Evolutionary conservation across 2,113 vertebrate genomes (phyloP), one percentile per base, ranked within the genome.

Genomic region (Erpornis zantholeuca): DNA sequence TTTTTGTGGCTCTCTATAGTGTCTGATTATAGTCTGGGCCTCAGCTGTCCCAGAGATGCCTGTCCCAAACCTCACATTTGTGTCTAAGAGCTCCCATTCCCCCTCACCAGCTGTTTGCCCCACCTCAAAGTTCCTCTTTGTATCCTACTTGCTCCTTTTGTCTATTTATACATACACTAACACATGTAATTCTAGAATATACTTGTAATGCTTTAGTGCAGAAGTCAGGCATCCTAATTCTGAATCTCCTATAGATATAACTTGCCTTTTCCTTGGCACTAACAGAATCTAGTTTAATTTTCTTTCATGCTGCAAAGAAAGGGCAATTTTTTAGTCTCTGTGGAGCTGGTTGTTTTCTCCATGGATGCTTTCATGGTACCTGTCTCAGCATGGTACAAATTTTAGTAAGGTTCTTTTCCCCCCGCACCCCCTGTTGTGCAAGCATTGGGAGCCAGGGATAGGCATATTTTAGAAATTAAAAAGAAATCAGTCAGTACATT

Each of bases 401-500:
- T 94, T 90, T 57, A 89, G 45, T 61, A 54, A 80, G 24, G 45
- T 57, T 92, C 38, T 69, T 85, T 88, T 12, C 36, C 42, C 49
- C 33, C 36, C 5, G 36, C 1, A 0, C 31, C 49, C 50, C 65
- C 60, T 87, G 36, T 87, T 80, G 66, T 13, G 5, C 57, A 92
- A 91, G 49, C 21, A 18, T 7, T 87, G 9, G 35, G 87, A 94
- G 54, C 9, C 25, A 85, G 66, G 38, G 57, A 57, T 42, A 90
- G 22, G 21, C 65, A 85, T 79, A 90, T 88, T 91, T 96, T 96
- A 70, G 53, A 94, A 95, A 95, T 91, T 91, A 95, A 93, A 90
- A 93, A 94, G 28, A 92, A 83, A 96, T 91, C 70, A 87, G 73
- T 89, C 63, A 73, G 79, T 90, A 78, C 53, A 75, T 50, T 93